phyloP scores from a whole-genome alignment of 2,113 vertebrate genomes.

The Sinocyclocheilus anshuiensis region DNA sequence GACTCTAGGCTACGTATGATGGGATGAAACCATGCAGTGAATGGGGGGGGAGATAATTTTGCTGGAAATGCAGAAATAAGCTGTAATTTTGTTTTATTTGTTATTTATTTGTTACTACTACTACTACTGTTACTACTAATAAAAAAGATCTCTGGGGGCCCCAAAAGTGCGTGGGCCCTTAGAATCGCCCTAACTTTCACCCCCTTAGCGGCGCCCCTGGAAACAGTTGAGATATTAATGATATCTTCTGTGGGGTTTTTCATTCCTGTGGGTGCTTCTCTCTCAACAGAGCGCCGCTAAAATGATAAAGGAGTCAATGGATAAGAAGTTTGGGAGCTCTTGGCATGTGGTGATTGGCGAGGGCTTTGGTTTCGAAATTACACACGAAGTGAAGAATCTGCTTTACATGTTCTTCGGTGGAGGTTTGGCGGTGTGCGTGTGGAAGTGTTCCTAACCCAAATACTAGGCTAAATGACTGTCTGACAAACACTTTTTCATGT shows the following conservation, averaged over 20 bases:
- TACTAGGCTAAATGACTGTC: neutral
- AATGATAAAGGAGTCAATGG: conserved; percentile 99
- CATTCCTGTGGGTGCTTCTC: neutral
- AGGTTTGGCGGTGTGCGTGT: conserved; percentile 92
- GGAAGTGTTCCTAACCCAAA: conserved; percentile 91
- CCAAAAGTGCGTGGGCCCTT: too few species aligned
- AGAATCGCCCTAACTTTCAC: too few species aligned
- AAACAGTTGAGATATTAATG: neutral
- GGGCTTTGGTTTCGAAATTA: conserved; percentile 95
- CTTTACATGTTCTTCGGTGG: conserved; percentile 98
- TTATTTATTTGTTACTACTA: too few species aligned
- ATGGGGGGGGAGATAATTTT: too few species aligned
- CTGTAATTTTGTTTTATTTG: too few species aligned
- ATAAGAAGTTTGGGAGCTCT: conserved; percentile 97
- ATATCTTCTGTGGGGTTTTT: neutral
- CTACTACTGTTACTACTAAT: neutral
- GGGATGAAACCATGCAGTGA: too few species aligned
- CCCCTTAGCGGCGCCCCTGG: too few species aligned
- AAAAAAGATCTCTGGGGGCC: neutral
- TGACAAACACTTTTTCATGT: neutral
- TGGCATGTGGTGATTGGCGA: conserved; percentile 98
- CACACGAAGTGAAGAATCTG: conserved; percentile 94
- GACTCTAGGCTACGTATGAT: too few species aligned
- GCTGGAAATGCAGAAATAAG: too few species aligned
- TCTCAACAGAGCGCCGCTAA: conserved; percentile 89